These are phyloP conservation scores for Drosophila truncata DNA, from an alignment of 1,140 invertebrate species.

Conservation along the genomic window DNA sequence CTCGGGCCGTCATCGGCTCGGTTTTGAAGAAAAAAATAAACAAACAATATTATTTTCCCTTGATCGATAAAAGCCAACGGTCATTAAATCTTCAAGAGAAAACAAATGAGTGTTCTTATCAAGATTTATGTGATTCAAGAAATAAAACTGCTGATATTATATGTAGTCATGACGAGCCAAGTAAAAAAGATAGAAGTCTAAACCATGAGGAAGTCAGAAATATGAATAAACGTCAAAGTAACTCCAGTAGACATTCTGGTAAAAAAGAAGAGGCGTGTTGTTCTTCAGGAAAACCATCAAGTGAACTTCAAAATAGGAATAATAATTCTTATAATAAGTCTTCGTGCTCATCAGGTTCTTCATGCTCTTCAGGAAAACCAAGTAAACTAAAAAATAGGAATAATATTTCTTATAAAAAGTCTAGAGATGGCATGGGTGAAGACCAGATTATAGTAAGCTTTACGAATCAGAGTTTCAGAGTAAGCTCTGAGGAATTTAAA, in stretches of 20 bases:
- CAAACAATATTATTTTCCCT: conserved; percentile 4
- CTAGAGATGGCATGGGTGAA: background rate
- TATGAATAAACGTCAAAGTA: background rate
- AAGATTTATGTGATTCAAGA: background rate
- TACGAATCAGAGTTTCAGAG: background rate
- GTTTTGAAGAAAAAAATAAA: background rate
- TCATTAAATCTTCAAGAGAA: background rate
- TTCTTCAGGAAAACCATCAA: background rate
- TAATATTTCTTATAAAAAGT: background rate
- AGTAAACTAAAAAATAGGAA: background rate
- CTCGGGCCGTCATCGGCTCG: too few relatives aligned
- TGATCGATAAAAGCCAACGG: background rate
- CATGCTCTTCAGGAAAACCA: background rate
- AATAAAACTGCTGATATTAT: background rate
- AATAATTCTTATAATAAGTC: background rate
- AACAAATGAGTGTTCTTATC: background rate
- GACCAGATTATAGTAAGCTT: background rate
- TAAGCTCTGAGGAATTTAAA: background rate
- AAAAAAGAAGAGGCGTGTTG: background rate
- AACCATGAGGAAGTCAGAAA: background rate
- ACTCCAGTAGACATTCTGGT: background rate
- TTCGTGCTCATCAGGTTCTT: too few relatives aligned
- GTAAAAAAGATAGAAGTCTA: background rate
- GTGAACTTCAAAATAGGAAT: background rate
- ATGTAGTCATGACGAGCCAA: background rate